phyloP scores from a whole-genome alignment of 2,113 vertebrate genomes.

The Sphaerodactylus townsendi region DNA sequence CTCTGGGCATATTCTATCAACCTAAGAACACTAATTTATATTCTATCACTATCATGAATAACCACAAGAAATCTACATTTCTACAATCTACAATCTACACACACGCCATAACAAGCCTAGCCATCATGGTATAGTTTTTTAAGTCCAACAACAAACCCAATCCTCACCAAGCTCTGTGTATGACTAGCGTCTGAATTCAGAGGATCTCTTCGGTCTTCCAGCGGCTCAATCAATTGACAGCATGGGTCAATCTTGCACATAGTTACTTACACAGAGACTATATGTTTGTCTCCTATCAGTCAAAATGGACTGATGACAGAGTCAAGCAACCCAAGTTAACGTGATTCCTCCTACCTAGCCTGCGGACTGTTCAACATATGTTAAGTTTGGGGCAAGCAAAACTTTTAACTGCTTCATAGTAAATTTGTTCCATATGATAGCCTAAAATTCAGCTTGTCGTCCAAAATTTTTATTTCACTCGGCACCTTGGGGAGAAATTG shows the following conservation, averaged over 20 bases:
- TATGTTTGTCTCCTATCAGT: background rate
- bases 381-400: background rate
- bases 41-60: constrained; percentile 1
- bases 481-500: constrained; percentile 16
- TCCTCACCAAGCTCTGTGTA: constrained; percentile 35
- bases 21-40: constrained; percentile 45
- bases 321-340: background rate
- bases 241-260: background rate
- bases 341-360: constrained; percentile 7
- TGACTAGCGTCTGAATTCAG: constrained; percentile 13
- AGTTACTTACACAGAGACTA: constrained; percentile 40
- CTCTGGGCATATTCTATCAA: constrained; percentile 42
- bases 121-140: constrained; percentile 29
- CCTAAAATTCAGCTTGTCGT: constrained; percentile 33
- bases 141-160: constrained; percentile 53
- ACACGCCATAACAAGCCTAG: constrained; percentile 44
- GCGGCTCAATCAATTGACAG: background rate
- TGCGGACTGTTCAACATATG: rapidly evolving
- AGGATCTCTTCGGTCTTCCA: constrained; percentile 42
- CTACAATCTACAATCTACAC: too few relatives aligned
- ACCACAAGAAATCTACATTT: background rate
- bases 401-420: background rate
- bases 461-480: constrained; percentile 28
- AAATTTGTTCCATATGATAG: background rate
- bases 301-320: background rate